Evolutionary conservation across 2,888 invertebrate genomes (phyloP).

Genomic region (Eilema griseolum): DNA sequence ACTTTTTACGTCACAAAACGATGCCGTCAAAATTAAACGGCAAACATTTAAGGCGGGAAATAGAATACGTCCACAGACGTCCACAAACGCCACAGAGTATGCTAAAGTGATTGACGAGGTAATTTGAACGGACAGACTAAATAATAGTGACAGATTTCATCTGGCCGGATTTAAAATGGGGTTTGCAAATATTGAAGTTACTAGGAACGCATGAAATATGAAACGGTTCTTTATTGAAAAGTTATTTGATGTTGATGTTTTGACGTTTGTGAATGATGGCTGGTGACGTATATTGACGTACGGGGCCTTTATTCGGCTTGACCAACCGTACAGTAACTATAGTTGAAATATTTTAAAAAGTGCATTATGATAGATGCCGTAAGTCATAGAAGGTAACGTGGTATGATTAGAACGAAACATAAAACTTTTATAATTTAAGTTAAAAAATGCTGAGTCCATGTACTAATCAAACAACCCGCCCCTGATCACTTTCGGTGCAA

Average conservation of each 20-base stretch:
- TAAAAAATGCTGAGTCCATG: no score
- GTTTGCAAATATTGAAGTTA: constrained; percentile 14
- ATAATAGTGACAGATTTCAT: constrained; percentile 22
- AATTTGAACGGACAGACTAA: constrained; percentile 30
- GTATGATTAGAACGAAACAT: no score
- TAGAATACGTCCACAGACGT: constrained; percentile 28
- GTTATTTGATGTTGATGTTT: not conserved
- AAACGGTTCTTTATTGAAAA: constrained; percentile 13
- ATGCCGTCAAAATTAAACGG: constrained; percentile 25
- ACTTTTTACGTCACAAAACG: constrained; percentile 7
- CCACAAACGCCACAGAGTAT: not conserved
- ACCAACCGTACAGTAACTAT: no score
- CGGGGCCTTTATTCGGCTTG: no score
- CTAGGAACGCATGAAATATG: constrained; percentile 8
- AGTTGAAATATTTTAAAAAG: no score
- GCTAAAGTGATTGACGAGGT: constrained; percentile 24
- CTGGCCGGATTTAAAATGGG: constrained; percentile 17
- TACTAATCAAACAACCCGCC: no score
- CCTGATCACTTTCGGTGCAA: no score
- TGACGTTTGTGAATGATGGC: no score
- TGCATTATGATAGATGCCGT: no score
- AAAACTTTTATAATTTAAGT: no score
- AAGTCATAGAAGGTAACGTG: no score
- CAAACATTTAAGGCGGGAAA: constrained; percentile 34
- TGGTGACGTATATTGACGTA: not conserved